Conservation (phyloP, 35 echinoderm and acorn worm species). For the Apostichopus parvimensis region DNA sequence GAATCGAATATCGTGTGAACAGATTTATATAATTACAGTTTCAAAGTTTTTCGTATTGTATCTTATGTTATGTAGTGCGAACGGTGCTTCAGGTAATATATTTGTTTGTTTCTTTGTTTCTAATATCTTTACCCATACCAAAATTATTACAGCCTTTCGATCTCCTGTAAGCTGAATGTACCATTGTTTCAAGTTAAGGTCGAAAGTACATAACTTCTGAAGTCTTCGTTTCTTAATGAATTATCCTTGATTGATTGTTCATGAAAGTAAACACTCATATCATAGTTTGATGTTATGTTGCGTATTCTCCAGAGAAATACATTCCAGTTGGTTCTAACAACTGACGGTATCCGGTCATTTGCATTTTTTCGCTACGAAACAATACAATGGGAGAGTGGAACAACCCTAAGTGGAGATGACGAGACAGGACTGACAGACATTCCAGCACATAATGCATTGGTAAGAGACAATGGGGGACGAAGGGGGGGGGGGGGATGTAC, state of each 20-base stretch:
- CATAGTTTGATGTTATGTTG: background rate
- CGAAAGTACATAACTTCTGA: background rate
- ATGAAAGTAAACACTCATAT: background rate
- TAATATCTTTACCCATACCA: too few relatives aligned
- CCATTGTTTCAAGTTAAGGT: too few relatives aligned
- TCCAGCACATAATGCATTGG: background rate
- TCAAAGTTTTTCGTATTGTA: too few relatives aligned
- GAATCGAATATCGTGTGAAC: too few relatives aligned
- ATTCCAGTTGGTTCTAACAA: slow-evolving; percentile 46
- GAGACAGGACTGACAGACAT: background rate
- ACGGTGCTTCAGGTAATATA: too few relatives aligned
- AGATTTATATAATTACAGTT: too few relatives aligned
- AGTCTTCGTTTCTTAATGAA: background rate
- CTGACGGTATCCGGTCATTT: slow-evolving; percentile 32
- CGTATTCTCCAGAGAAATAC: slow-evolving; percentile 40
- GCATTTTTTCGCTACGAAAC: slow-evolving; percentile 35
- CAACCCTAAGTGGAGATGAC: background rate
- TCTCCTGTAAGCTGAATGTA: too few relatives aligned
- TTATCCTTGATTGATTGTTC: slow-evolving; percentile 14
- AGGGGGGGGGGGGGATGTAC: too few relatives aligned
- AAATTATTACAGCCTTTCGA: too few relatives aligned
- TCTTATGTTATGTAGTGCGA: too few relatives aligned
- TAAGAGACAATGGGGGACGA: background rate
- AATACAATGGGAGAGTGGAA: slow-evolving; percentile 27
- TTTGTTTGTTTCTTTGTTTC: too few relatives aligned